Evolutionary conservation across 2,888 invertebrate species (phyloP), one percentile per base, ranked within the genome.

Genomic region (Mactromeris polynyma): DNA sequence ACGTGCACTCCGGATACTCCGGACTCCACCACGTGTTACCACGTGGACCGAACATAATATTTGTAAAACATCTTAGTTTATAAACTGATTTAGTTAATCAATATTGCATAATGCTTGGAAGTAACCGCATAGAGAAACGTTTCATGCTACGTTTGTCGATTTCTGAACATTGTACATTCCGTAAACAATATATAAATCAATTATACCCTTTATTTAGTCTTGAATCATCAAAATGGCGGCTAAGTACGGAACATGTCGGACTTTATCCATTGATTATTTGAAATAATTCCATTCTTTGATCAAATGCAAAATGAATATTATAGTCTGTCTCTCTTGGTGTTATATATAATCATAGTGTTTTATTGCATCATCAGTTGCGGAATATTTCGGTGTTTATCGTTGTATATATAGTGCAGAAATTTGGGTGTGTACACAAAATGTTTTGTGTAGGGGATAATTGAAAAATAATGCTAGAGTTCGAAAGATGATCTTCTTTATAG

Each of bases 201-300:
- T 64, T 64, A 64, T 26, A 64, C 6, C 58, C 58, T 26, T 26
- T 6, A 26, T 26, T 9, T 64, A 26, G 26, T 64, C 26, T n/a
- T 26, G 9, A 64, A n/a, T 26, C 26, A n/a, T 26, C n/a, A 64
- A 58, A 64, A 64, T 64, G 26, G 58, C 58, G 58, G 58, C 58
- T 26, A n/a, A 64, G 6, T 64, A 26, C 58, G 58, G 58, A 64
- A 26, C n/a, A 4, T 26, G 9, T 64, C 58, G 58, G 58, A 26
- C 58, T 26, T 64, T 64, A 64, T 64, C 58, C 58, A 64, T 64
- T 26, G 58, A 64, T 64, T 64, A 64, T 64, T 64, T 64, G 58
- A 64, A 64, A 58, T 26, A 64, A 64, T 26, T 64, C 19, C 58
- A 64, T n/a, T 7, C 26, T 26, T 26, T 26, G 6, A 64, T 64